Conservation (phyloP, 2,888 invertebrate species). For the Allophyes oxyacanthae region DNA sequence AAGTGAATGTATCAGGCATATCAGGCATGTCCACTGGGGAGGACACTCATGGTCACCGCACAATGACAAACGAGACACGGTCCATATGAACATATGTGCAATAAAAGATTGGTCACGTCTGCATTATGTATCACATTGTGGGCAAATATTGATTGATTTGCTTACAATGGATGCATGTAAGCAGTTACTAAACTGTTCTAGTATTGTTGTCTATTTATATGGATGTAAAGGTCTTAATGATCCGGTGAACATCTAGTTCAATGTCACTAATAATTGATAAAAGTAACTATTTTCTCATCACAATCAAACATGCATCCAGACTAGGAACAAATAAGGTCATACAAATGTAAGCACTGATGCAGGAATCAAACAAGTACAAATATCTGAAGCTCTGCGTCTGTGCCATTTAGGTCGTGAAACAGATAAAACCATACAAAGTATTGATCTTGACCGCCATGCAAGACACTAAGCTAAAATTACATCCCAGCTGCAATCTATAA, state of each 20-base stretch:
- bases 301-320: no score
- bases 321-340: no score
- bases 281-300: no score
- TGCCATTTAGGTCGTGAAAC: no score
- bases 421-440: no score
- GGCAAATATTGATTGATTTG: slow-evolving; percentile 69
- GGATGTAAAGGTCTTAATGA: slow-evolving; percentile 5
- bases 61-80: slow-evolving; percentile 34
- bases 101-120: slow-evolving; percentile 63
- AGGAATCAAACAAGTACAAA: no score
- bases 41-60: slow-evolving; percentile 32
- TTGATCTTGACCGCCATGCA: background rate
- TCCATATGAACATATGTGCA: slow-evolving; percentile 45
- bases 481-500: slow-evolving; percentile 6
- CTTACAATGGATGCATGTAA: slow-evolving; percentile 68
- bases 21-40: slow-evolving; percentile 14
- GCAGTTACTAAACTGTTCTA: slow-evolving; percentile 32
- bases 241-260: background rate
- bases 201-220: slow-evolving; percentile 24
- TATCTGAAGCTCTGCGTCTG: no score
- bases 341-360: no score
- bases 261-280: background rate
- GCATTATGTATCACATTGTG: slow-evolving; percentile 70
- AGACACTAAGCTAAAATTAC: no score
- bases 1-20: slow-evolving; percentile 12